Conservation (phyloP, 2,797 vertebrate species). For the Allobates femoralis region DNA sequence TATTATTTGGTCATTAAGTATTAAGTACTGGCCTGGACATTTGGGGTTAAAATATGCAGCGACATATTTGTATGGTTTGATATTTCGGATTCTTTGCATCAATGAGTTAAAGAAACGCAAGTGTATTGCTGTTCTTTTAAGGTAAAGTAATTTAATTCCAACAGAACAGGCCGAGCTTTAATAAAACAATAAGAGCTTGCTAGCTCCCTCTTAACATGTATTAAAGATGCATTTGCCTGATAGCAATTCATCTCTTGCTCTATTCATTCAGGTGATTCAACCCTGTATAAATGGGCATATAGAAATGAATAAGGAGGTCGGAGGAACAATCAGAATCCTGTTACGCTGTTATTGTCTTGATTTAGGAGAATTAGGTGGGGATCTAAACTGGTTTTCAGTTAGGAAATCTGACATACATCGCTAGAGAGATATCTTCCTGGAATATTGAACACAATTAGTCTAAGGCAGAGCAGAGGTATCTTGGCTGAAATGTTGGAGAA, state of each 20-base stretch:
- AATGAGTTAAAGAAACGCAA: background rate
- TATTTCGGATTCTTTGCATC: background rate
- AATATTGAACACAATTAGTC: slow-evolving; percentile 1
- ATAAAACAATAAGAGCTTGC: slow-evolving; percentile 17
- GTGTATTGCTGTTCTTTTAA: slow-evolving; percentile 7
- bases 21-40: no score
- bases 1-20: no score
- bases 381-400: slow-evolving; percentile 4
- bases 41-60: background rate
- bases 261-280: slow-evolving; percentile 19
- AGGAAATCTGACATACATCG: background rate
- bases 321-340: background rate
- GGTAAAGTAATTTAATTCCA: background rate
- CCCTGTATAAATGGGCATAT: slow-evolving; percentile 12
- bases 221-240: slow-evolving; percentile 31
- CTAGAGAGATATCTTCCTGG: background rate
- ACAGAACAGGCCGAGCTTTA: background rate
- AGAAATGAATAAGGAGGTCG: slow-evolving; percentile 15
- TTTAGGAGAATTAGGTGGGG: background rate
- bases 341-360: slow-evolving; percentile 8
- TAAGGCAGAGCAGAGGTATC: background rate
- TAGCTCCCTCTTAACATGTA: slow-evolving; percentile 13
- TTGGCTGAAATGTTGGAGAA: background rate
- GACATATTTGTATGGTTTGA: background rate
- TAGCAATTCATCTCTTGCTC: slow-evolving; percentile 22